A percentile compares a stretch with the other conserved stretches of the same genome.
phyloP scores from a whole-genome alignment of 1,140 invertebrate species.

The Choristoneura fumiferana region DNA sequence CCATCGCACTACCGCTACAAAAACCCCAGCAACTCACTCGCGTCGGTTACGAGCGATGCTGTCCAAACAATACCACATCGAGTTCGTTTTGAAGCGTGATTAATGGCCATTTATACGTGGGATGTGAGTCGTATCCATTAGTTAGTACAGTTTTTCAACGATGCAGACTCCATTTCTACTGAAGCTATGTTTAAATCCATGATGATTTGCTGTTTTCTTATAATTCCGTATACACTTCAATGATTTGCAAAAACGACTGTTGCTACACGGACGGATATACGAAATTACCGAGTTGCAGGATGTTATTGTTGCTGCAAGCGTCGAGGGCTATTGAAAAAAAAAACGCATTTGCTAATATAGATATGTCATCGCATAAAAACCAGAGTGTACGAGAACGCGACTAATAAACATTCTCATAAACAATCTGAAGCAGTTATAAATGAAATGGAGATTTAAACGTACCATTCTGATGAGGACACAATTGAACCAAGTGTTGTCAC shows the following conservation, averaged over 20 bases:
- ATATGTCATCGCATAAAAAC: neutral
- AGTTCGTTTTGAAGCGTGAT: neutral
- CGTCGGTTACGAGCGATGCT: constrained; percentile 18
- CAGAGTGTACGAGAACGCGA: neutral
- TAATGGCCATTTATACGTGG: neutral
- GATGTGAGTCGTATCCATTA: neutral
- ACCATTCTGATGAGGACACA: constrained; percentile 7
- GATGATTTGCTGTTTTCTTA: constrained; percentile 7
- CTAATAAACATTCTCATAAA: neutral
- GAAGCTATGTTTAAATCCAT: neutral
- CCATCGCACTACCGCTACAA: constrained; percentile 20
- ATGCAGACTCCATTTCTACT: too few species aligned
- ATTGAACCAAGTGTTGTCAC: constrained; percentile 9
- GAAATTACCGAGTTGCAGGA: constrained; percentile 14
- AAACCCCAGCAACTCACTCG: constrained; percentile 21
- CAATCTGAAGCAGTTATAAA: neutral
- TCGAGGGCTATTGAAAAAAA: constrained; percentile 1
- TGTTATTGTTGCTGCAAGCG: constrained; percentile 4
- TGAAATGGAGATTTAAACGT: constrained; percentile 1
- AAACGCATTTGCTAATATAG: neutral
- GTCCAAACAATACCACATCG: constrained; percentile 13
- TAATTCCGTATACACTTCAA: neutral
- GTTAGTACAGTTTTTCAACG: neutral
- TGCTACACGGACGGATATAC: neutral
- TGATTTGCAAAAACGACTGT: constrained; percentile 6